Evolutionary conservation across 2,888 invertebrate genomes (phyloP), one percentile per base, ranked within the genome.

Genomic region (Ferrisia virgata): DNA sequence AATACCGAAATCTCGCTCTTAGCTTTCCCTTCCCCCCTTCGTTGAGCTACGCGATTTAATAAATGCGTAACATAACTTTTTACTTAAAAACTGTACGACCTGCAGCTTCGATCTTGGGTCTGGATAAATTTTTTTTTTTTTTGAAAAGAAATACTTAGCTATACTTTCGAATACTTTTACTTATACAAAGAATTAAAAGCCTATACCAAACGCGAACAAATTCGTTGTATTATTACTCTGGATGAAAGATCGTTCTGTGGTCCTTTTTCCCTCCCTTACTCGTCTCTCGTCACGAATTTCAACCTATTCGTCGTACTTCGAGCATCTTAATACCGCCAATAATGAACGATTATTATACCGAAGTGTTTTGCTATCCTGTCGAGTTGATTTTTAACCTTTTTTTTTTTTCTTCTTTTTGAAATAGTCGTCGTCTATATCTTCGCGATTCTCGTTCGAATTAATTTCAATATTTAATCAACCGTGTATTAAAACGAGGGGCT

Each of bases 41-140:
- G 5, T 53, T 6, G 22, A 2, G 5, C 39, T 36, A 15, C n/a
- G 11, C 43, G 3, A 13, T 64, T 64, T 64, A 64, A 64, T 64
- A 64, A 64, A 64, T 64, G 58, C 58, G 58, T 25, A 64, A 64
- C 58, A 64, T 28, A 64, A 64, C 58, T 64, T 64, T 64, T 28
- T 64, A 64, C 58, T 64, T 64, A 64, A 64, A 64, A 64, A 64
- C 43, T 43, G n/a, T n/a, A 43, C 5, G 13, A 64, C 58, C 58
- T 25, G 28, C 25, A 8, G 8, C 11, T 64, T 28, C 28, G 13
- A 64, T 64, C 58, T 28, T 9, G 9, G 18, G 2, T 18, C 9
- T 5, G 4, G 3, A 47, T 47, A 47, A 47, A 3, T 4, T 36
- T 36, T 36, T 36, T 4, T 8, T 36, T n/a, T 4, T 9, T 18